Base-by-base conservation (phyloP, 1,140 invertebrate genomes). In the Papilio glaucus region DNA sequence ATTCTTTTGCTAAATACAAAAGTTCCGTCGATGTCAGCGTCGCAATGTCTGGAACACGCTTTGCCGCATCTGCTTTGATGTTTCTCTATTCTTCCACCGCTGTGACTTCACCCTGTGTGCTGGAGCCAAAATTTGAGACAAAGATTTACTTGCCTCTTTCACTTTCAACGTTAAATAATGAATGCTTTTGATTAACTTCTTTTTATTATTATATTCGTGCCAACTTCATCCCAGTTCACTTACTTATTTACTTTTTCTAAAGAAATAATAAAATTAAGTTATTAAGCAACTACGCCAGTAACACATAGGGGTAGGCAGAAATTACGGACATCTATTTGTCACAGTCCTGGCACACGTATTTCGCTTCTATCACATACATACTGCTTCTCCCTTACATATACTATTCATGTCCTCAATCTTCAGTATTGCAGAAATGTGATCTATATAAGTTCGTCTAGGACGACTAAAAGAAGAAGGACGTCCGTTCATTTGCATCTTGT, bases 61-160 rank as follows among this genome's bases (percentile, higher is more conserved):
- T 63, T 39, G 62, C 1, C 4, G 62, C 33, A 53, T 63, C 18
- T 39, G 15, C 62, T 63, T 63, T 63, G 62, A 63, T 63, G 62
- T 63, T 21, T 63, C 39, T 18, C 18, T 38, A 63, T 63, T 63
- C 37, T 21, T 41, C 13, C 33, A 63, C 9, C 49, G 21, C 29
- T 33, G 29, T 57, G 21, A 57, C 49, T 45, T 15, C 60, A 62
- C 26, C n/a, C 21, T 53, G 45, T 37, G 62, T 38, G 37, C 18
- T 21, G 62, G 6, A 21, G 62, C 62, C 62, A 63, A 63, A 63
- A 63, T 33, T 62, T 39, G 37, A 38, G 12, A 63, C 62, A 63
- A 63, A 63, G 62, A 33, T 39, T 41, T 63, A 12, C 5, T 63
- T 41, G 0, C 4, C 15, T 33, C 29, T 26, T 62, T 29, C 26